Conservation (phyloP, 2,888 invertebrate species). For the Platerodrilus igneus region DNA sequence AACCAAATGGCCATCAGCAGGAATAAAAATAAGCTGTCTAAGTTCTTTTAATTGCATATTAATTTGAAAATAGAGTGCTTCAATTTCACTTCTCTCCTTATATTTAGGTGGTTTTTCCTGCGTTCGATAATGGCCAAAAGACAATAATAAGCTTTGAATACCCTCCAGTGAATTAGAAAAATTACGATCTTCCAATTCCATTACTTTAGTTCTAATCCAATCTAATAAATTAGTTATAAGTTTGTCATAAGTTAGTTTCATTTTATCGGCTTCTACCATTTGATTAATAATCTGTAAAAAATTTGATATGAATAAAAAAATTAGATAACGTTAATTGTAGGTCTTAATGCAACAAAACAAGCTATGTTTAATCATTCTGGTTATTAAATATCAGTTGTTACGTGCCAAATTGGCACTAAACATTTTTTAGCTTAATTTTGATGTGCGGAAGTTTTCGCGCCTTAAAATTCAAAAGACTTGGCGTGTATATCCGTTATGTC, state of each 20-base stretch:
- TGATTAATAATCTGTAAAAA: slow-evolving; percentile 82
- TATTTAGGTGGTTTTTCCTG: slow-evolving; percentile 98
- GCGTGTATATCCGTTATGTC: too few relatives aligned
- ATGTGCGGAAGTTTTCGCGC: too few relatives aligned
- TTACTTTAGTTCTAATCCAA: slow-evolving; percentile 88
- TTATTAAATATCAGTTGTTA: background rate
- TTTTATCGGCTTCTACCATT: slow-evolving; percentile 91
- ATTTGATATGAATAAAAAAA: too few relatives aligned
- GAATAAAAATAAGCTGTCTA: slow-evolving; percentile 79
- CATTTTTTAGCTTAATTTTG: too few relatives aligned
- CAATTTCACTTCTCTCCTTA: slow-evolving; percentile 94
- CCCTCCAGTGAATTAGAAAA: slow-evolving; percentile 95
- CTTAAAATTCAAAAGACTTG: too few relatives aligned
- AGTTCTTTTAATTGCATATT: slow-evolving; percentile 95
- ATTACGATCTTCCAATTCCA: slow-evolving; percentile 74
- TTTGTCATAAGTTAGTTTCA: slow-evolving; percentile 83
- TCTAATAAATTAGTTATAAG: slow-evolving; percentile 80
- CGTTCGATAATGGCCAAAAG: slow-evolving; percentile 93
- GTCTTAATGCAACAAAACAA: too few relatives aligned
- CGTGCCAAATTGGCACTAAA: too few relatives aligned
- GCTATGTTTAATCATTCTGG: too few relatives aligned
- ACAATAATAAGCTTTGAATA: slow-evolving; percentile 82
- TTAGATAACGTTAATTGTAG: too few relatives aligned
- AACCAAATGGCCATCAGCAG: slow-evolving; percentile 84
- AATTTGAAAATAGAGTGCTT: slow-evolving; percentile 93